Conservation (phyloP, 1,140 invertebrate species). For the Drosophila hydei region DNA sequence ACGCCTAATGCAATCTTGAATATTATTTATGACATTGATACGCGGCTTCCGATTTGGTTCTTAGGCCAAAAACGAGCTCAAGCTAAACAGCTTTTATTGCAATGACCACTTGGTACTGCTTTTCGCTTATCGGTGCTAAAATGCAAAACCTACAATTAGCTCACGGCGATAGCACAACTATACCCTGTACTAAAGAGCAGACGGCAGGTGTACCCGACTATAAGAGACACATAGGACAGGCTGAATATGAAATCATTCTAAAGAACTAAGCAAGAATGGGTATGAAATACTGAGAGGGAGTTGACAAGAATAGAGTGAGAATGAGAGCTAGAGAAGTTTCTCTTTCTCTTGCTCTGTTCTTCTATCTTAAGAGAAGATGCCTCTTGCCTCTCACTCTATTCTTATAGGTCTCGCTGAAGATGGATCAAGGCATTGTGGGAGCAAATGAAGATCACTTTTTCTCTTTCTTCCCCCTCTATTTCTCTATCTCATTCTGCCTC, state of each 20-base stretch:
- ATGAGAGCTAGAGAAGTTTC: too few species aligned
- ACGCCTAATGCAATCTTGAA: constrained; percentile 31
- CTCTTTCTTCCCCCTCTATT: too few species aligned
- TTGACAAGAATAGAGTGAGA: too few species aligned
- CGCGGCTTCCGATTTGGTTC: constrained; percentile 54
- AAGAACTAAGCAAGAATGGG: too few species aligned
- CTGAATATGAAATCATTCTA: too few species aligned
- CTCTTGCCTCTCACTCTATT: too few species aligned
- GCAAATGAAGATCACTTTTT: too few species aligned
- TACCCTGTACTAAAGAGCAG: constrained; percentile 2
- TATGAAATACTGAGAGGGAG: too few species aligned
- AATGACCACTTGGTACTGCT: constrained; percentile 25
- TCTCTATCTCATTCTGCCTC: not conserved
- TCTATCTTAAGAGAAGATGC: not conserved
- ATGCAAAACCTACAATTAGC: constrained; percentile 57
- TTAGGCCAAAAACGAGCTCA: constrained; percentile 39
- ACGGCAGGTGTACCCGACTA: not conserved
- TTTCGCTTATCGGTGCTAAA: constrained; percentile 12
- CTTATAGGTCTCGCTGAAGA: too few species aligned
- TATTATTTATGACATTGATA: constrained; percentile 48
- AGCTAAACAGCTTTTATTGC: constrained; percentile 55
- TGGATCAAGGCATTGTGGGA: too few species aligned
- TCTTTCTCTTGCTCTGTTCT: too few species aligned
- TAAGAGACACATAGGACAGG: not conserved
- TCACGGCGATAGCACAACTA: constrained; percentile 15